Evolutionary conservation across 2,888 invertebrate genomes (phyloP).

Genomic region (Digitonthophagus gazella): DNA sequence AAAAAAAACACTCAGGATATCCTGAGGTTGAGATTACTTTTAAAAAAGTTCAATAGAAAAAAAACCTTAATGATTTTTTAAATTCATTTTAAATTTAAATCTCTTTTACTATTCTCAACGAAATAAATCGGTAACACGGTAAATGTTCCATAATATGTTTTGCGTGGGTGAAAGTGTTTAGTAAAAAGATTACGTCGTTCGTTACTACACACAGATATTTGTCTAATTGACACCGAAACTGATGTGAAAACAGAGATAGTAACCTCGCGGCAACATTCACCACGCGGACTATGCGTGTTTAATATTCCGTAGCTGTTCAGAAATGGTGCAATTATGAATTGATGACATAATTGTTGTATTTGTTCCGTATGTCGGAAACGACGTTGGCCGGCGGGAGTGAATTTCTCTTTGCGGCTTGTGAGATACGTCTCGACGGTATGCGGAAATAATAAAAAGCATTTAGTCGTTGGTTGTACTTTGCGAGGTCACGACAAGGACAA

Average conservation of each 20-base stretch:
- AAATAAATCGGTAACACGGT: too few species aligned
- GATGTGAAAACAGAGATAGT: not conserved
- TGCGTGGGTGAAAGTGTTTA: not conserved
- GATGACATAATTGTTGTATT: not conserved
- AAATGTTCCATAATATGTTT: too few species aligned
- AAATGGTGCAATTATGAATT: not conserved
- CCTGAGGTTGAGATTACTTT: not conserved
- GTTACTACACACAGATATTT: not conserved
- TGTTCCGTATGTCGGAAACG: not conserved
- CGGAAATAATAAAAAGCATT: not conserved
- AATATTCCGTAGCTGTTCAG: not conserved
- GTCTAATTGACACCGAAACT: not conserved
- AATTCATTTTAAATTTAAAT: too few species aligned
- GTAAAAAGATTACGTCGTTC: not conserved
- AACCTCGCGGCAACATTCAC: not conserved
- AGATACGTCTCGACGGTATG: not conserved
- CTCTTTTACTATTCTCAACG: too few species aligned
- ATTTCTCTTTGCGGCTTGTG: not conserved
- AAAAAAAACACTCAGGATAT: not conserved
- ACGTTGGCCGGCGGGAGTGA: not conserved
- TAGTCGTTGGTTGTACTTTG: not conserved
- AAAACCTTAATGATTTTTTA: not conserved
- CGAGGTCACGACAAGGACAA: not conserved
- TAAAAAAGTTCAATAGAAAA: not conserved
- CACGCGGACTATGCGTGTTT: not conserved